Evolutionary conservation across 2,797 vertebrate genomes (phyloP).

Genomic region (Schizopygopsis pylzovi): DNA sequence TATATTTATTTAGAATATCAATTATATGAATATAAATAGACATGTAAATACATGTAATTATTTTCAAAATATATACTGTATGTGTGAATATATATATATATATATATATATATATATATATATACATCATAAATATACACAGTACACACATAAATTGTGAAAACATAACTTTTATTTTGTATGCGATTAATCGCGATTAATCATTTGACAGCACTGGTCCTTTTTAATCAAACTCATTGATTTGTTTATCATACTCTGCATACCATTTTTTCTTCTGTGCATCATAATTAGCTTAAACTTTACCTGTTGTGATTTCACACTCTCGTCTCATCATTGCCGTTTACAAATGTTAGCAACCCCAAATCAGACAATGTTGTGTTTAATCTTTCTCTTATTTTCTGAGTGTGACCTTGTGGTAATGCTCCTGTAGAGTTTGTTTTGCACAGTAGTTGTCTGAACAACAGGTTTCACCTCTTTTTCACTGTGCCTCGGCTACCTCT

Average conservation of each 20-base stretch:
- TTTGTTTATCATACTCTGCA: not conserved
- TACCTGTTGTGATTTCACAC: not conserved
- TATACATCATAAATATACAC: no score
- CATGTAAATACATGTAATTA: no score
- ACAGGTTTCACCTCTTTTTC: not conserved
- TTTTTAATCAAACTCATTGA: not conserved
- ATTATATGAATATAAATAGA: no score
- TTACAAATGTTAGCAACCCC: not conserved
- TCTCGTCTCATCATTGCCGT: not conserved
- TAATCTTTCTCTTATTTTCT: not conserved
- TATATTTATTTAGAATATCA: no score
- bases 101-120: no score
- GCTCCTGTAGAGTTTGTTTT: not conserved
- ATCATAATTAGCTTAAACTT: not conserved
- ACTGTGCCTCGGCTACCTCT: not conserved
- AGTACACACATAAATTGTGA: no score
- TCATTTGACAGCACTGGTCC: no score
- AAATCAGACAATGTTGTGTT: not conserved
- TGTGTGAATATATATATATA: no score
- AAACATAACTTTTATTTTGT: no score
- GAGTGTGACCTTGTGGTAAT: constrained; percentile 1
- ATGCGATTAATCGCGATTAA: no score
- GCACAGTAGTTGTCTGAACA: not conserved
- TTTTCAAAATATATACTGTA: no score
- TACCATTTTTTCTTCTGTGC: no score